Evolutionary conservation across 2,797 vertebrate genomes (phyloP).

Genomic region (Distichodus sexfasciatus): DNA sequence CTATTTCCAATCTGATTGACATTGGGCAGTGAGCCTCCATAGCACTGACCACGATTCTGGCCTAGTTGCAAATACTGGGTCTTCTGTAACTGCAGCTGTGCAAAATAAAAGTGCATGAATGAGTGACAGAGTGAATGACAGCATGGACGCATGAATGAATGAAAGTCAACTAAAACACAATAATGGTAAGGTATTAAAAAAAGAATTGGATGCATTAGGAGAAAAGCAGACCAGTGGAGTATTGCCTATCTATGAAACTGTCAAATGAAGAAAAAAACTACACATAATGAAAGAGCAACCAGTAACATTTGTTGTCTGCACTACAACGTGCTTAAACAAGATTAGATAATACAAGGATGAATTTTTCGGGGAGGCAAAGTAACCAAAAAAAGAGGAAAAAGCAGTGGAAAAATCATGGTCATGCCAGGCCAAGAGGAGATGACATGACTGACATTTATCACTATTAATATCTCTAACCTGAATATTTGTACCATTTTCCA

Average conservation of each 20-base stretch:
- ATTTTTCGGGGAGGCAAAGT: conserved; percentile 26
- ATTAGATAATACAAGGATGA: neutral
- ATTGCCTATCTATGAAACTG: neutral
- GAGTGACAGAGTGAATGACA: conserved; percentile 71
- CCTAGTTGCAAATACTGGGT: conserved; percentile 98
- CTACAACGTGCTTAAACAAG: conserved; percentile 5
- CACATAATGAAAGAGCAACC: neutral
- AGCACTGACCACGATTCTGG: conserved; percentile 97
- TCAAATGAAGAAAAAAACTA: neutral
- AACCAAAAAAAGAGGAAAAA: conserved; percentile 25
- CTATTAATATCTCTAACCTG: neutral
- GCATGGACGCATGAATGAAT: conserved; percentile 57
- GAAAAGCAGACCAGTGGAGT: conserved; percentile 36
- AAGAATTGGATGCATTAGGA: conserved; percentile 21
- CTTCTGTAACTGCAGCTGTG: conserved; percentile 98
- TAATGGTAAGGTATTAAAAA: conserved; percentile 22
- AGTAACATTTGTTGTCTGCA: neutral
- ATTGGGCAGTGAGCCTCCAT: conserved; percentile 97
- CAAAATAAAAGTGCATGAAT: conserved; percentile 83
- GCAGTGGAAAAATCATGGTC: neutral
- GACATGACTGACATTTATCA: neutral
- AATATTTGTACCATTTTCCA: too few relatives aligned
- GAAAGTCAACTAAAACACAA: conserved; percentile 39
- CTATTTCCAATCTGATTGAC: conserved; percentile 99
- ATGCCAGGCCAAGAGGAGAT: neutral